phyloP scores from a whole-genome alignment of 2,797 vertebrate species.

The Thunnus albacares region DNA sequence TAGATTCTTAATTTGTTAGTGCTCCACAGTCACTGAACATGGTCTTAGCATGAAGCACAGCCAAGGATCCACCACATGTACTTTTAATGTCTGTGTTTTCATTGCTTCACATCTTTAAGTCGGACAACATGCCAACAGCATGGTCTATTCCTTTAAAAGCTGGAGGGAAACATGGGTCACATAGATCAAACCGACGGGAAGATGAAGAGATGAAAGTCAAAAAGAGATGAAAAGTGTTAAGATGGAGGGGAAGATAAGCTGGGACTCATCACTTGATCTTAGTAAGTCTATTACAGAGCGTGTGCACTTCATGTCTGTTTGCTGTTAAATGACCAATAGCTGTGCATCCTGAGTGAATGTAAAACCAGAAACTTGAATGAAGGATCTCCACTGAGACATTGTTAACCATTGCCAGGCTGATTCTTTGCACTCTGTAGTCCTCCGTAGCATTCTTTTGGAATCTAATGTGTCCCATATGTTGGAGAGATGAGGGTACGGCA shows the following conservation, averaged over 20 bases:
- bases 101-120: not conserved
- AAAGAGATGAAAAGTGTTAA: slow-evolving; percentile 31
- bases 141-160: slow-evolving; percentile 17
- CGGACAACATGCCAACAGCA: not conserved
- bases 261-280: slow-evolving; percentile 35
- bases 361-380: slow-evolving; percentile 49
- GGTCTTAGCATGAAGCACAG: not conserved
- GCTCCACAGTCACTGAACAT: not conserved
- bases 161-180: slow-evolving; percentile 22
- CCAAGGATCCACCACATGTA: not conserved
- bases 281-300: slow-evolving; percentile 18
- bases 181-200: slow-evolving; percentile 26
- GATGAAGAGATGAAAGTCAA: slow-evolving; percentile 46
- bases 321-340: slow-evolving; percentile 53
- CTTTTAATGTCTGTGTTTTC: slow-evolving; percentile 5
- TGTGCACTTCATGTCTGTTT: slow-evolving; percentile 37
- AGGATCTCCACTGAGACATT: slow-evolving; percentile 55
- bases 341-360: slow-evolving; percentile 29
- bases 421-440: slow-evolving; percentile 46
- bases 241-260: slow-evolving; percentile 33
- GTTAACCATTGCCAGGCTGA: slow-evolving; percentile 71
- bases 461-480: slow-evolving; percentile 82
- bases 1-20: not conserved
- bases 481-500: slow-evolving; percentile 55
- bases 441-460: slow-evolving; percentile 62